Conservation (phyloP, 2,113 vertebrate species). For the Gorilla gorilla region DNA sequence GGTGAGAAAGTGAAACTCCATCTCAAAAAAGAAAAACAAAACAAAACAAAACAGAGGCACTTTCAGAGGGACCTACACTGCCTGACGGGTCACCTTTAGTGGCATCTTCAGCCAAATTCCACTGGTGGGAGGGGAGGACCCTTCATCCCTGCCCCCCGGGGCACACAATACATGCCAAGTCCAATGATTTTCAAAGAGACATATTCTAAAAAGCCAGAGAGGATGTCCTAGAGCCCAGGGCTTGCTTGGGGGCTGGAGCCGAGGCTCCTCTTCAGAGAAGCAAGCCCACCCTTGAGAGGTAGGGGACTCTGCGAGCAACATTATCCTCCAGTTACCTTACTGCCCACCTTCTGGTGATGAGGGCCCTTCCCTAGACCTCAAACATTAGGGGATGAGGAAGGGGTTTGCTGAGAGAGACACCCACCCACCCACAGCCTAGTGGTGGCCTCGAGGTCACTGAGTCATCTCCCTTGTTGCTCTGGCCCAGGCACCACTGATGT, state of each 20-base stretch:
- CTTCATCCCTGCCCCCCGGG: rapidly evolving
- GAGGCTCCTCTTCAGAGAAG: background rate
- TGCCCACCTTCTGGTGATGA: background rate
- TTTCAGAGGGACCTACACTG: background rate
- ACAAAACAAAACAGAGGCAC: no score
- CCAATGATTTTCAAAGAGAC: background rate
- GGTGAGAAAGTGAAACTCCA: no score
- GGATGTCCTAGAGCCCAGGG: background rate
- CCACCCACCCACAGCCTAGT: background rate
- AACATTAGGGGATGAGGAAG: background rate
- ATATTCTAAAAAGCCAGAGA: background rate
- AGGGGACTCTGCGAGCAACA: background rate
- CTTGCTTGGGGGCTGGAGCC: background rate
- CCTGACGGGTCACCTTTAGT: background rate
- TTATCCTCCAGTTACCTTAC: background rate
- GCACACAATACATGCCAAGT: background rate
- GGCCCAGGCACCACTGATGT: rapidly evolving
- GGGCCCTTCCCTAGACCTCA: background rate
- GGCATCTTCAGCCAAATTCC: background rate
- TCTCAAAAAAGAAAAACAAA: no score
- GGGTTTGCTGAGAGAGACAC: background rate
- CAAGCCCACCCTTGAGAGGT: rapidly evolving
- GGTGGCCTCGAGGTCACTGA: background rate
- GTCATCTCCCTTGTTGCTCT: background rate
- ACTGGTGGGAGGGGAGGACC: no score